phyloP scores from a whole-genome alignment of 2,113 vertebrate species.

The Rhabdomys dilectus region DNA sequence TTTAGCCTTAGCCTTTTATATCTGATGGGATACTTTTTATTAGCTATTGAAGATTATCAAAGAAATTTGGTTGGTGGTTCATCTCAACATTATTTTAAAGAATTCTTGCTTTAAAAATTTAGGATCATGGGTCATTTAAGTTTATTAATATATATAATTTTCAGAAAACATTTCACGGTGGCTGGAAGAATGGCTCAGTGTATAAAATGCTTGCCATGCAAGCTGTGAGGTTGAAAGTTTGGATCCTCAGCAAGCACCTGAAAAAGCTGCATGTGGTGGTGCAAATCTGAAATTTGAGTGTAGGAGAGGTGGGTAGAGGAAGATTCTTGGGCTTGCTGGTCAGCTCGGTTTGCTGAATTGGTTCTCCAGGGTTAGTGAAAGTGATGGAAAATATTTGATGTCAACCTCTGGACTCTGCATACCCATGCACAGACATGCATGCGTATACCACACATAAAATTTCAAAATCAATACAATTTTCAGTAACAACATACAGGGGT shows the following conservation, averaged over 20 bases:
- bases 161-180: background rate
- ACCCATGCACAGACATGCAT: background rate
- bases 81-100: conserved; percentile 4
- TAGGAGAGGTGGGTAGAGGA: background rate
- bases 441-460: background rate
- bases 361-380: background rate
- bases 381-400: background rate
- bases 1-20: conserved; percentile 8
- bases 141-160: conserved; percentile 16
- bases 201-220: background rate
- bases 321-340: background rate
- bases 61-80: conserved; percentile 2
- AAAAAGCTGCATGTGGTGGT: background rate
- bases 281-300: background rate
- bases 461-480: background rate
- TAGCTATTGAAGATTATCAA: conserved; percentile 42
- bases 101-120: background rate
- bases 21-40: conserved; percentile 9
- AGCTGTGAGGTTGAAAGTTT: background rate
- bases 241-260: background rate
- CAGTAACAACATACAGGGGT: background rate
- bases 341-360: background rate
- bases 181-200: background rate
- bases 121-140: background rate
- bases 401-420: background rate